Percentiles rank a stretch among this genome's conserved stretches.
Evolutionary conservation across 2,888 invertebrate genomes (phyloP).

Genomic region (Andrena trimmerana): DNA sequence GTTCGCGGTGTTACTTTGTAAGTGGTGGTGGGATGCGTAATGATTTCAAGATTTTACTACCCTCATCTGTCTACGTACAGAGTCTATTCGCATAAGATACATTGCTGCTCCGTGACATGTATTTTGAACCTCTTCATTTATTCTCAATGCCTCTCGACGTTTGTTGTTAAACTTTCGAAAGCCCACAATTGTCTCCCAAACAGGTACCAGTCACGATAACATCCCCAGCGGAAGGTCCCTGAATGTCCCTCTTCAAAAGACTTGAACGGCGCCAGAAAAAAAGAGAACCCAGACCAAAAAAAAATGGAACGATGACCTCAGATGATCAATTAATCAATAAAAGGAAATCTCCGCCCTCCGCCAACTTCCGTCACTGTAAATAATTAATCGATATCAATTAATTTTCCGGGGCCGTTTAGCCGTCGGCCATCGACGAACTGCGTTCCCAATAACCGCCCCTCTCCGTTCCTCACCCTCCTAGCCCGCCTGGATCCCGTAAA

Average conservation of each 20-base stretch:
- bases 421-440: slow-evolving; percentile 27
- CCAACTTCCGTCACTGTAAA: slow-evolving; percentile 2
- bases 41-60: too few species aligned
- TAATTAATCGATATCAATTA: slow-evolving; percentile 54
- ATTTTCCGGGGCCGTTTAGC: slow-evolving; percentile 51
- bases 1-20: too few species aligned
- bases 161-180: too few species aligned
- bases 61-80: too few species aligned
- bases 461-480: slow-evolving; percentile 13
- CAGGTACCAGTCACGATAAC: too few species aligned
- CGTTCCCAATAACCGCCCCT: slow-evolving; percentile 15
- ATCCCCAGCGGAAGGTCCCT: too few species aligned
- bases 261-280: not conserved
- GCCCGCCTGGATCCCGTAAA: slow-evolving; percentile 26
- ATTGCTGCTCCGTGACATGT: too few species aligned
- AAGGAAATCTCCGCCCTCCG: not conserved
- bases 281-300: not conserved
- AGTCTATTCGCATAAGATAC: too few species aligned
- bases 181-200: too few species aligned
- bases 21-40: too few species aligned
- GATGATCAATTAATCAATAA: slow-evolving; percentile 30
- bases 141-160: too few species aligned
- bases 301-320: not conserved
- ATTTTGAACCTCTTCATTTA: too few species aligned
- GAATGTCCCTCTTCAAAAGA: not conserved